Base-by-base conservation (phyloP, 2,888 invertebrate species). In the Pardosa pseudoannulata region DNA sequence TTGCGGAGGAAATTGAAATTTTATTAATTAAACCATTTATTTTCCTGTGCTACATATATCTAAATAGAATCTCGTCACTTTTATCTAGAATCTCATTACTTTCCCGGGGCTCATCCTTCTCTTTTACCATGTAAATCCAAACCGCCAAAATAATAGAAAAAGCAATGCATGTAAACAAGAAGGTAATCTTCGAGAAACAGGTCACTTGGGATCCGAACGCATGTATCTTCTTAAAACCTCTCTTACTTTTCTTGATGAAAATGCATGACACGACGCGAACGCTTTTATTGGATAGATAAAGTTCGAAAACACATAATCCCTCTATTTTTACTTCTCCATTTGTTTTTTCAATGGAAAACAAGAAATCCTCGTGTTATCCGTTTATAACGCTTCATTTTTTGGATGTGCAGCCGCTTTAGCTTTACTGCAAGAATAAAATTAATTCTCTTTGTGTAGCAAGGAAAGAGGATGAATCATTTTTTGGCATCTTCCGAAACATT, bases 271-370 rank as follows among this genome's bases (percentile, higher is more conserved):
- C 29, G 31, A 29, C n/a, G 46, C n/a, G 68, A 32, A 50, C 16
- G 46, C 50, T 46, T 76, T 76, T 76, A 76, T 76, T 76, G 67
- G 76, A 68, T 31, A 65, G 32, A 36, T 75, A 75, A 75, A 75
- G 65, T 65, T 39, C 29, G 39, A 65, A 75, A 75, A 64, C 65
- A 74, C 65, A 64, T 65, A 76, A 76, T 46, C 46, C 68, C 19
- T 19, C 23, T 16, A 23, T 41, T 41, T 70, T 70, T 39, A 31
- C 19, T 31, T 67, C 65, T 41, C 32, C 27, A 27, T 39, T 70
- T 36, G 39, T 70, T 36, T 41, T 32, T 41, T 13, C 36, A 16
- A 13, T 16, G 70, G 70, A 13, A 27, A 70, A 41, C 70, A 70
- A 27, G 27, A 41, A 41, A 36, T 70, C 27, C 41, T 65, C 3